These are phyloP conservation scores for Pongo pygmaeus DNA, from an alignment of 2,113 vertebrate genomes.

Conservation along the genomic window DNA sequence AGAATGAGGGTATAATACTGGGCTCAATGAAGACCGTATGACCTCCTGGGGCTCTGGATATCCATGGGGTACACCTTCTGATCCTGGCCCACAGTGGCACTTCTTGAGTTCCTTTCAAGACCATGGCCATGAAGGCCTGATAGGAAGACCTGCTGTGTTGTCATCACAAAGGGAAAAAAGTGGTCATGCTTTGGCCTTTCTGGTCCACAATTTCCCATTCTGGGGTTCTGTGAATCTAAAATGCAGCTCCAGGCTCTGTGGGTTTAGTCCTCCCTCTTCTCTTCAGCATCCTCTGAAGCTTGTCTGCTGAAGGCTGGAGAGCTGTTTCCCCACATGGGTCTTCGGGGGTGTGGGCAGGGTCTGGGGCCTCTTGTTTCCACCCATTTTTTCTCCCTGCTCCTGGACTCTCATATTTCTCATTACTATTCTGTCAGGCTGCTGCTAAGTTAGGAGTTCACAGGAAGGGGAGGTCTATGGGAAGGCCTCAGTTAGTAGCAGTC, in stretches of 20 bases:
- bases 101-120: background rate
- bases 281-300: background rate
- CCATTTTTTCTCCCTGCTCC: fast-evolving
- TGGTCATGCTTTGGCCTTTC: background rate
- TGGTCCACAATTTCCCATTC: background rate
- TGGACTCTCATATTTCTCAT: background rate
- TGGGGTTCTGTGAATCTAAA: background rate
- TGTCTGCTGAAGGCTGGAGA: background rate
- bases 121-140: background rate
- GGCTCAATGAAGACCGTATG: background rate
- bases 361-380: background rate
- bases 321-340: background rate
- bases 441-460: background rate
- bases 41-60: background rate
- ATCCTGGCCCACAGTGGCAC: background rate
- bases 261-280: background rate
- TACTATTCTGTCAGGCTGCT: background rate
- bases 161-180: background rate
- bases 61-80: background rate
- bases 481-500: background rate
- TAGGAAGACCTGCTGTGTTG: background rate
- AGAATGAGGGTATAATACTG: background rate
- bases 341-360: too few relatives aligned
- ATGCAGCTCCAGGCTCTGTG: fast-evolving
- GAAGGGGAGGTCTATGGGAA: background rate